Percentiles rank a stretch among this genome's conserved stretches.
phyloP scores from a whole-genome alignment of 2,797 vertebrate species.

The Takifugu rubripes region DNA sequence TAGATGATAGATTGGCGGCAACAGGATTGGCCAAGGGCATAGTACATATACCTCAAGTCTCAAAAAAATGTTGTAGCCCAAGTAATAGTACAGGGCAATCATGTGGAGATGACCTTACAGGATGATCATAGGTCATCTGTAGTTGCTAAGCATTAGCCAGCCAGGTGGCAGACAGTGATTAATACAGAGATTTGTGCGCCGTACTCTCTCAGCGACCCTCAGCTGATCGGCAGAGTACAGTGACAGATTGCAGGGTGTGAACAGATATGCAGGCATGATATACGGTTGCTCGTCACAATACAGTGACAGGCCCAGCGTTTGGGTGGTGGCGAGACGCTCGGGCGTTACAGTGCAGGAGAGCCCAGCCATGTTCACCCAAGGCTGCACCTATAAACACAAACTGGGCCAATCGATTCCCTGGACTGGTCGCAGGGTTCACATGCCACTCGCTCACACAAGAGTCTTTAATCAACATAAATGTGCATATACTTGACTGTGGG shows the following conservation, averaged over 20 bases:
- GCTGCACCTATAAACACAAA: slow-evolving; percentile 25
- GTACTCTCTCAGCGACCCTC: slow-evolving; percentile 44
- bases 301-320: slow-evolving; percentile 7
- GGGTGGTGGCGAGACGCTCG: too few species aligned
- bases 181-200: slow-evolving; percentile 52
- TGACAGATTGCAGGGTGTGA: slow-evolving; percentile 38
- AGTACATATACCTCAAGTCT: too few species aligned
- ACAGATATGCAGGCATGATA: slow-evolving; percentile 2
- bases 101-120: neutral
- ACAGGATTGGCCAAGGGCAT: too few species aligned
- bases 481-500: too few species aligned
- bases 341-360: slow-evolving; percentile 15
- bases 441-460: too few species aligned
- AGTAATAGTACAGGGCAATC: neutral
- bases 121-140: slow-evolving; percentile 17
- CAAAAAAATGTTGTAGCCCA: too few species aligned
- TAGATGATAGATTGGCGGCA: too few species aligned
- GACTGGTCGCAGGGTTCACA: too few species aligned
- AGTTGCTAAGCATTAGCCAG: slow-evolving; percentile 61
- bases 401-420: neutral
- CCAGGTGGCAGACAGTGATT: slow-evolving; percentile 45
- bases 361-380: slow-evolving; percentile 18
- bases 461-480: too few species aligned
- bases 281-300: slow-evolving; percentile 2
- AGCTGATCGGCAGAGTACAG: slow-evolving; percentile 55